Evolutionary conservation across 2,797 vertebrate genomes (phyloP), one percentile per base, ranked within the genome.

Genomic region (Anomalospiza imberbis): DNA sequence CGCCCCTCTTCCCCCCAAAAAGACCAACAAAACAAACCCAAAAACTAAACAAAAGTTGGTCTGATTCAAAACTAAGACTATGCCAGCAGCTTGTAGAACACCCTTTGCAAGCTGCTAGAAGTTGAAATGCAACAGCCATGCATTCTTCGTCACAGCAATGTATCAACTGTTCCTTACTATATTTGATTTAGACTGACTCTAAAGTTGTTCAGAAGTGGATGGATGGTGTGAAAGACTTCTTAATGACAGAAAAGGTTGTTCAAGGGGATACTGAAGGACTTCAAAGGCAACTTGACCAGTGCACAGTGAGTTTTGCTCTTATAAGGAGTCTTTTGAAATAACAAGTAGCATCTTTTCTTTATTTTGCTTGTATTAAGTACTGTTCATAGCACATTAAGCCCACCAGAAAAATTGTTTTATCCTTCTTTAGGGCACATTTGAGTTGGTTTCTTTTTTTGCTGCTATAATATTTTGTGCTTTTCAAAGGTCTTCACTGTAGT

Each of bases 201-300:
- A 96, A 98, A 97, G 96, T 98, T 86, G 97, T 99, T 88, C 98
- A 98, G 78, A 98, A 98, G 73, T 99, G 99, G 99, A 91, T 98
- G 93, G 98, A 98, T 79, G 97, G 96, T 4, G 99, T 98, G 78
- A 98, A 99, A 97, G 98, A 98, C 65, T 98, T 99, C 85, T 91
- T 99, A 96, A 98, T 98, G 83, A 98, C 97, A 92, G 99, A 99
- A 67, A 97, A 96, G 68, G 73, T 97, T 32, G 91, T 97, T 38
- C 95, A 97, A 40, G 97, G 97, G 17, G 98, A 98, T 15, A 53
- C 95, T 0, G 97, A 98, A 76, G 98, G 94, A 34, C 97, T 99
- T 32, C 98, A 98, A 91, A 98, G 98, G 68, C 99, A 99, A 88
- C 97, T 99, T 70, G 98, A 98, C 94, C 98, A 98, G 66, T 99